Base-by-base conservation (phyloP, 2,797 vertebrate species). In the Poeciliopsis presidionis region DNA sequence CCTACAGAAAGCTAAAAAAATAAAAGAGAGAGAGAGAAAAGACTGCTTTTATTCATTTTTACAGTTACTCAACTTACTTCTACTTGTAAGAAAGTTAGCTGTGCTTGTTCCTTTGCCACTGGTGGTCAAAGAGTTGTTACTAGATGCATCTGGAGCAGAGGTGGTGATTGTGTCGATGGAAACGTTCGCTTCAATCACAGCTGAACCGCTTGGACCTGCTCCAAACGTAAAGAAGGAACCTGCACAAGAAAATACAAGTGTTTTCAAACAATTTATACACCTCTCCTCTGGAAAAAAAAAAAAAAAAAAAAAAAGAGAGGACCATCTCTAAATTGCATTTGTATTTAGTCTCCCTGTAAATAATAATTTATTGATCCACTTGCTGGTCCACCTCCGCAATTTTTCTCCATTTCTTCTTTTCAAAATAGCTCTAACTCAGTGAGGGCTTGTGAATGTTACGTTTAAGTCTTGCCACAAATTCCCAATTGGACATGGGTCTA, bases 191-290 rank as follows among this genome's bases (percentile, higher is more conserved):
- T 92, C 72, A 61, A 86, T 86, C 33, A 91, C 85, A 36, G 94
- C 88, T 28, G 91, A 90, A 88, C 92, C 91, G 51, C 90, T 91
- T 43, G 89, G 94, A 9, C 94, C 90, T 70, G 92, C 93, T 82
- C 94, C 93, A 75, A 91, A 94, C 16, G 93, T 94, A 82, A 95
- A 95, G 73, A 96, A 85, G 73, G 90, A 94, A 75, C 95, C 95
- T 96, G 77, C 41, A 63, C 20, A 69, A 30, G 67, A 75, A 28
- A 81, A 69, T 76, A 84, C 30, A 45, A 39, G 72, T 1, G 39
- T 41, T 69, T 69, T n/a, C 22, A 39, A 65, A 65, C 5, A 39
- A 22, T 33, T 65, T 4, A 22, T 11, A 12, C 39, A 67, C 5
- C 7, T 7, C 9, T 41, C 9, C 36, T 41, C 9, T 67, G 63